Conservation (phyloP, 1,140 invertebrate genomes). For the Drosophila lacteicornis region DNA sequence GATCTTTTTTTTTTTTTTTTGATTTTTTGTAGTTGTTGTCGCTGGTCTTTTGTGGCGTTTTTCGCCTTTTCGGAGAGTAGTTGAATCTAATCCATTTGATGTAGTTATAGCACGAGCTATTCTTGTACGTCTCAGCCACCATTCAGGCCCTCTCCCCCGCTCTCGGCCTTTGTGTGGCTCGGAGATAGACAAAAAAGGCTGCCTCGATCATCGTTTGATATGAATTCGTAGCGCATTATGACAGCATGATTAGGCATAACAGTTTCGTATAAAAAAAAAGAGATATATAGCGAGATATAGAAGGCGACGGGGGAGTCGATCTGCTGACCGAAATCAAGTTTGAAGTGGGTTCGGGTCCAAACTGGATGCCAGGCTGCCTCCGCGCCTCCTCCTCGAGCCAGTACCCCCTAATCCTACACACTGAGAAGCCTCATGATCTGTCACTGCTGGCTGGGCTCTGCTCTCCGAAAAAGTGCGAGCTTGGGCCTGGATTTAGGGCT, state of each 20-base stretch:
- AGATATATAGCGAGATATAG: constrained; percentile 36
- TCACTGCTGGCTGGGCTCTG: constrained; percentile 61
- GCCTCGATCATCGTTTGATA: constrained; percentile 83
- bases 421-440: constrained; percentile 59
- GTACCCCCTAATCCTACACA: constrained; percentile 4
- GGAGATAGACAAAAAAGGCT: constrained; percentile 72
- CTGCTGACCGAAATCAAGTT: constrained; percentile 76
- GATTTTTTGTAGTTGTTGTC: constrained; percentile 17
- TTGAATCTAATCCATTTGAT: constrained; percentile 84
- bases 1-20: background rate
- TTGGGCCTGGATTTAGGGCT: constrained; percentile 50
- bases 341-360: constrained; percentile 73
- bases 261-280: constrained; percentile 62
- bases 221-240: constrained; percentile 84
- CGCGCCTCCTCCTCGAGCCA: background rate
- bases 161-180: constrained; percentile 33
- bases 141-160: background rate
- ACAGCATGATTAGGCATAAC: constrained; percentile 85
- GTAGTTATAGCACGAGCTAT: constrained; percentile 84
- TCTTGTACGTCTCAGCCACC: constrained; percentile 61
- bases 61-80: constrained; percentile 80
- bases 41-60: constrained; percentile 76
- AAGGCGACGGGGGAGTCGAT: constrained; percentile 63
- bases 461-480: constrained; percentile 19
- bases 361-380: constrained; percentile 57